Evolutionary conservation across 2,797 vertebrate species (phyloP).

Genomic region (Phyllotis vaccarum): DNA sequence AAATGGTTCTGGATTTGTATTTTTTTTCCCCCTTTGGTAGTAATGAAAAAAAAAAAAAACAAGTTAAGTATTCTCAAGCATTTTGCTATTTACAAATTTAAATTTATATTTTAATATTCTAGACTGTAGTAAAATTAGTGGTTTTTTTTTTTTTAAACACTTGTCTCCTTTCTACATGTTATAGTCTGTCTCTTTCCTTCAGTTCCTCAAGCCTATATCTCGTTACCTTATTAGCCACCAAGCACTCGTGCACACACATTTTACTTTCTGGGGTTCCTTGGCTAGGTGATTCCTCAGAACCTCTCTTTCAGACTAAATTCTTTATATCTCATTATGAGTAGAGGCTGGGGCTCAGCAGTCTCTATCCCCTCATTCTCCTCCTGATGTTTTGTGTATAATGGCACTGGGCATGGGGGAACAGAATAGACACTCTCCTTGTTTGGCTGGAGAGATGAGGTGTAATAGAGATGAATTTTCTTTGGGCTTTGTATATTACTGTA

Average conservation of each 20-base stretch:
- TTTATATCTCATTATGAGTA: slow-evolving; percentile 23
- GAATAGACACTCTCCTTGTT: not conserved
- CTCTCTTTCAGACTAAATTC: slow-evolving; percentile 22
- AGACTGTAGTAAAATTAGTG: not conserved
- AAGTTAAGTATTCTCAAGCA: not conserved
- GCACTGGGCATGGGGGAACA: not conserved
- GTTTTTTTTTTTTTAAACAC: not conserved
- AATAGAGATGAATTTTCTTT: slow-evolving; percentile 31
- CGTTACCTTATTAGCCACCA: not conserved
- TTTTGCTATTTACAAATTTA: slow-evolving; percentile 56
- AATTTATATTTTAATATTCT: slow-evolving; percentile 67
- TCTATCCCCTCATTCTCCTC: not conserved
- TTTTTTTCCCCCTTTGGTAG: not conserved
- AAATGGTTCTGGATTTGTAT: not conserved
- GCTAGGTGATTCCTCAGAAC: slow-evolving; percentile 30
- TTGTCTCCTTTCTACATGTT: not conserved
- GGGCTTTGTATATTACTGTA: not conserved
- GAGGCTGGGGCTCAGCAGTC: not conserved
- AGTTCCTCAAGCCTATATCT: not conserved
- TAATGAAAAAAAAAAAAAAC: slow-evolving; percentile 55
- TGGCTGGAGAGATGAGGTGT: not conserved
- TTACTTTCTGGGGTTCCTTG: not conserved
- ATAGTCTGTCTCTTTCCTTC: not conserved
- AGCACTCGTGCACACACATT: not conserved
- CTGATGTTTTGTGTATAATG: slow-evolving; percentile 31